Conservation (phyloP, 2,797 vertebrate species). For the Okamejei kenojei region DNA sequence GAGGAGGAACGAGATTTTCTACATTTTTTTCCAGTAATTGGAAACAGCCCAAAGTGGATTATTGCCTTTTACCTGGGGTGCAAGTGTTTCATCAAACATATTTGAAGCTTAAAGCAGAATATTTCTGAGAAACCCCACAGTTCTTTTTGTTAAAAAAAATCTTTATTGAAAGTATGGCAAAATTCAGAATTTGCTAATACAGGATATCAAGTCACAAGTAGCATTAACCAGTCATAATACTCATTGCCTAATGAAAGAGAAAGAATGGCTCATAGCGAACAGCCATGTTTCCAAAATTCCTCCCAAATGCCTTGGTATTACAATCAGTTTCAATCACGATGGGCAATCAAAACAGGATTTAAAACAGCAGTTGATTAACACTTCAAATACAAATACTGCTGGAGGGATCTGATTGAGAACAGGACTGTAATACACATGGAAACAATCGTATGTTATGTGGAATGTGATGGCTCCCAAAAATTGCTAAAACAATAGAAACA, state of each 20-base stretch:
- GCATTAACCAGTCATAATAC: not conserved
- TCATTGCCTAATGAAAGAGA: not conserved
- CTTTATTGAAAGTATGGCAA: not conserved
- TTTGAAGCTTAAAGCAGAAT: not conserved
- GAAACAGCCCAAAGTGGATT: not conserved
- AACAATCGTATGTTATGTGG: slow-evolving; percentile 1
- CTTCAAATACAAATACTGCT: not conserved
- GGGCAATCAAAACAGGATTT: not conserved
- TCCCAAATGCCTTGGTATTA: not conserved
- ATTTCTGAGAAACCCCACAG: not conserved
- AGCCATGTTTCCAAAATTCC: not conserved
- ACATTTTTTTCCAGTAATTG: not conserved
- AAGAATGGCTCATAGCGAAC: not conserved
- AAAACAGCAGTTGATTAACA: slow-evolving; percentile 5
- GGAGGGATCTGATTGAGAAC: not conserved
- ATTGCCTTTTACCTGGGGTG: not conserved
- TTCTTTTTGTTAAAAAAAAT: not conserved
- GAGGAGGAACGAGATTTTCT: not conserved
- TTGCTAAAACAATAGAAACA: not conserved
- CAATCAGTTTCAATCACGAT: not conserved
- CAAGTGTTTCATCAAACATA: not conserved
- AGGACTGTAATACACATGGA: not conserved
- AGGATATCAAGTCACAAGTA: not conserved
- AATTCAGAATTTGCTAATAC: not conserved
- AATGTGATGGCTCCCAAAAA: slow-evolving; percentile 15